phyloP scores from a whole-genome alignment of 2,797 vertebrate species.

The Takifugu rubripes region DNA sequence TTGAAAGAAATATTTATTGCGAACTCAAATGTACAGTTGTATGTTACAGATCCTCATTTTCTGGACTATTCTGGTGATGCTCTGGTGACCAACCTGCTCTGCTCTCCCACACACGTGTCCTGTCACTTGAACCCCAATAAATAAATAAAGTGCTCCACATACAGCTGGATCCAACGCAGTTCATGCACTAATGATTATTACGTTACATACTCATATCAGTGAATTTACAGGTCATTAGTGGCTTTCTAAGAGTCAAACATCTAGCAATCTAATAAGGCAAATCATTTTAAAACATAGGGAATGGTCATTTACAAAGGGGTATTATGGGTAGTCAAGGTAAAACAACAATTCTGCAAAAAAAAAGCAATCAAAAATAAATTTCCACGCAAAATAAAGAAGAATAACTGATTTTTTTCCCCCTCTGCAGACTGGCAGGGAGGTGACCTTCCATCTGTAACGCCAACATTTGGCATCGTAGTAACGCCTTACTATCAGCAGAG shows the following conservation, averaged over 20 bases:
- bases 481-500: slow-evolving; percentile 44
- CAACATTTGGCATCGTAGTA: slow-evolving; percentile 6
- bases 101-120: not conserved
- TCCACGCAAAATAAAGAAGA: not conserved
- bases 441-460: not conserved
- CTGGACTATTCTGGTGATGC: slow-evolving; percentile 23
- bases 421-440: too few relatives aligned
- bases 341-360: not conserved
- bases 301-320: slow-evolving; percentile 57
- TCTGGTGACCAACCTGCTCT: slow-evolving; percentile 15
- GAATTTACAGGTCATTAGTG: slow-evolving; percentile 55
- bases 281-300: slow-evolving; percentile 31
- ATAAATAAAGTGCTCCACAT: slow-evolving; percentile 80
- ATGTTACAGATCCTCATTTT: slow-evolving; percentile 67
- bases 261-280: slow-evolving; percentile 49
- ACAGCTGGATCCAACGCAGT: slow-evolving; percentile 60
- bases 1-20: slow-evolving; percentile 73
- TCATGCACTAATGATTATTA: slow-evolving; percentile 53
- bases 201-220: slow-evolving; percentile 38
- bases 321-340: not conserved
- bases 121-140: slow-evolving; percentile 63
- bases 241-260: slow-evolving; percentile 44
- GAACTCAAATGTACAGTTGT: slow-evolving; percentile 76
- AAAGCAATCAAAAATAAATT: not conserved
- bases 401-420: not conserved